Evolutionary conservation across 1,140 invertebrate species (phyloP).

Genomic region (Penaeus vannamei): DNA sequence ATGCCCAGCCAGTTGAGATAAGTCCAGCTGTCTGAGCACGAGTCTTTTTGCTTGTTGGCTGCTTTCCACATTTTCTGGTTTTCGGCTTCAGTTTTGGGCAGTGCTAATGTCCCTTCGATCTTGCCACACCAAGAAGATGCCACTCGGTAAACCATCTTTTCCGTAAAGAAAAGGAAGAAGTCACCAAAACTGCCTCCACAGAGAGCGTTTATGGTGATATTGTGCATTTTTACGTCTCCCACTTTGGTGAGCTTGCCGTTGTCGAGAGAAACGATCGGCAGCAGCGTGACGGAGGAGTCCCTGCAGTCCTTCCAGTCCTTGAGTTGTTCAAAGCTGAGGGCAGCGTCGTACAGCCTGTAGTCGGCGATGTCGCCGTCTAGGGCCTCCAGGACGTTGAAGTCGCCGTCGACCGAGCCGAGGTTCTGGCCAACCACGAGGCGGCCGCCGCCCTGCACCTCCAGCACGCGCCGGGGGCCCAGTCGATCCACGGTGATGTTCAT

Average conservation of each 20-base stretch:
- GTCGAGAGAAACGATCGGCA: neutral
- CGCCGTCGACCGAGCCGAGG: too few species aligned
- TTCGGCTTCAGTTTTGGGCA: constrained; percentile 7
- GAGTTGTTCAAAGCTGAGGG: too few species aligned
- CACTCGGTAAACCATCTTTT: constrained; percentile 37
- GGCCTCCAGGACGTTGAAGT: too few species aligned
- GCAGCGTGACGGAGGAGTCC: too few species aligned
- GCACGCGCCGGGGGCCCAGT: too few species aligned
- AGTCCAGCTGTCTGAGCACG: constrained; percentile 49
- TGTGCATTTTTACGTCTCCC: neutral
- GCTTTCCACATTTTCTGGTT: constrained; percentile 38
- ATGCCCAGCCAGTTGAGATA: constrained; percentile 51
- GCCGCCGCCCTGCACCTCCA: too few species aligned
- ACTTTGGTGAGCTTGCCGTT: neutral
- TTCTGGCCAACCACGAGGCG: too few species aligned
- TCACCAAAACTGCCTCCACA: neutral
- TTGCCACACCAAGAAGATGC: constrained; percentile 51
- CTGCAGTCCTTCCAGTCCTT: too few species aligned
- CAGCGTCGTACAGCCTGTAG: too few species aligned
- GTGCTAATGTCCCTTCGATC: constrained; percentile 34
- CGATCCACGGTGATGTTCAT: too few species aligned
- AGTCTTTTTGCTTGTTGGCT: constrained; percentile 24
- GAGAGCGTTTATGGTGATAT: neutral
- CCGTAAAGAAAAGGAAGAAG: constrained; percentile 48
- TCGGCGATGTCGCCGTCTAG: too few species aligned